Evolutionary conservation across 2,797 vertebrate genomes (phyloP).

Genomic region (Chromis chromis): DNA sequence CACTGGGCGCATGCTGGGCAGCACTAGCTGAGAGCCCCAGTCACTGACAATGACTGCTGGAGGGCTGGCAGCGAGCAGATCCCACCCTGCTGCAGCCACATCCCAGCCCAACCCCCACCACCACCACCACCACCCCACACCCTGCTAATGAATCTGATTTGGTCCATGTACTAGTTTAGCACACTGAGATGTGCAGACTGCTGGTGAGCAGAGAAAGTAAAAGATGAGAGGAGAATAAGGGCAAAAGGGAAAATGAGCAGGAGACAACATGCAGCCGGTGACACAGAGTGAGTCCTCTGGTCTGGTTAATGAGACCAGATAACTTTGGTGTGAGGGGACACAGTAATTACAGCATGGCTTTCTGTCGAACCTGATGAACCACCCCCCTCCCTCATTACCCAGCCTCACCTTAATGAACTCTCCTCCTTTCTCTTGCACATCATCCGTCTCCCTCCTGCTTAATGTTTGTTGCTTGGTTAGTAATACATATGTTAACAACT

Average conservation of each 20-base stretch:
- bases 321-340: conserved; percentile 31
- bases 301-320: conserved; percentile 52
- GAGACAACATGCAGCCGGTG: conserved; percentile 4
- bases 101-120: not conserved
- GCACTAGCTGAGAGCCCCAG: not conserved
- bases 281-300: conserved; percentile 23
- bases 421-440: not conserved
- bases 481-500: not conserved
- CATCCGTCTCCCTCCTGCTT: not conserved
- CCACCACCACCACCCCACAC: not conserved
- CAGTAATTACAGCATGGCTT: conserved; percentile 67
- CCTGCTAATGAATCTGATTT: conserved; percentile 15
- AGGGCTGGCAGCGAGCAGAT: not conserved
- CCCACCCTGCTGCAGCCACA: not conserved
- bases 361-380: conserved; percentile 43
- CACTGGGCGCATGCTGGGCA: not conserved
- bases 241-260: conserved; percentile 3
- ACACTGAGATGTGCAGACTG: not conserved
- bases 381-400: conserved; percentile 27
- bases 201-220: conserved; percentile 4
- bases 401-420: conserved; percentile 22
- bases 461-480: not conserved
- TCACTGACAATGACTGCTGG: not conserved
- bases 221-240: not conserved
- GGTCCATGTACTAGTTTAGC: not conserved